These are phyloP conservation scores for Cotesia congregata DNA, from an alignment of 2,888 invertebrate genomes.

Conservation along the genomic window DNA sequence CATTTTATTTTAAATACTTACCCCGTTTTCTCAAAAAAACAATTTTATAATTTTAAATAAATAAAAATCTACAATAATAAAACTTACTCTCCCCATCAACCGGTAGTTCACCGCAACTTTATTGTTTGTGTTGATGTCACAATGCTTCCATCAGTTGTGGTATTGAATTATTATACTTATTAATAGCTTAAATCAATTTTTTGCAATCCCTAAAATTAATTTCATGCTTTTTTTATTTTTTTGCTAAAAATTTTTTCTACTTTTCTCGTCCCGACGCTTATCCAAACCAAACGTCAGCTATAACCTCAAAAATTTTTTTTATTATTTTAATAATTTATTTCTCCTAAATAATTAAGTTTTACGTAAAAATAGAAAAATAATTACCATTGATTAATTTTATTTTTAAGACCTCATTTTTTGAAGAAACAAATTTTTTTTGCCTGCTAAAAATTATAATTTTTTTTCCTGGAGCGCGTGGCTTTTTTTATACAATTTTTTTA, in stretches of 20 bases:
- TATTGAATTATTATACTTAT: constrained; percentile 43
- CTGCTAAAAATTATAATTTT: too few relatives aligned
- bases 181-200: constrained; percentile 25
- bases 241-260: too few relatives aligned
- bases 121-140: constrained; percentile 48
- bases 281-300: neutral
- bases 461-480: too few relatives aligned
- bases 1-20: neutral
- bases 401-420: too few relatives aligned
- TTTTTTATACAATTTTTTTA: too few relatives aligned
- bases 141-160: constrained; percentile 53
- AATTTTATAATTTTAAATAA: neutral
- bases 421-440: too few relatives aligned
- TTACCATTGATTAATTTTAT: too few relatives aligned
- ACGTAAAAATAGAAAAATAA: too few relatives aligned
- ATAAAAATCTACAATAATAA: constrained; percentile 13
- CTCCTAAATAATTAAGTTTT: neutral
- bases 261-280: constrained; percentile 7
- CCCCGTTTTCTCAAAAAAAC: too few relatives aligned
- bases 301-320: neutral
- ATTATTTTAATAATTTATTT: neutral
- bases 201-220: neutral
- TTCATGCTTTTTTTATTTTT: neutral
- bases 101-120: constrained; percentile 46
- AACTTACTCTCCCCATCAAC: constrained; percentile 50